Evolutionary conservation across 2,888 invertebrate genomes (phyloP), one percentile per base, ranked within the genome.

Genomic region (Eristalis tenax): DNA sequence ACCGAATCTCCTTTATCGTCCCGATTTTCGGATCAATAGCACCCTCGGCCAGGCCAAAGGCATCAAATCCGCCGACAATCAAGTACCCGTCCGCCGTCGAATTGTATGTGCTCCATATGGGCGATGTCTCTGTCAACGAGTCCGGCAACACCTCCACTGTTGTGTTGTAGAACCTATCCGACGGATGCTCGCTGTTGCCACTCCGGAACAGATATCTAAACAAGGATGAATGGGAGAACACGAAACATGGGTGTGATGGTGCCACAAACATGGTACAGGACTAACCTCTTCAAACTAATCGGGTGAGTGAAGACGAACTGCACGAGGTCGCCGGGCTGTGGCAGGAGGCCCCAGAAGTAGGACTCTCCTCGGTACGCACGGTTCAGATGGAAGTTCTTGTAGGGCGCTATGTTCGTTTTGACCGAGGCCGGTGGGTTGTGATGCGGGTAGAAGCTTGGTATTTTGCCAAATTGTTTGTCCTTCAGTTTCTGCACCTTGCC

Each of bases 401-500:
- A 97, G 15, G 96, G 95, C 89, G 96, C 96, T 81, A 99, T 96
- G 80, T 96, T 95, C 2, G 97, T 96, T 63, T 94, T 94, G 6
- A 97, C 94, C 40, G 91, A 93, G 0, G 96, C 96, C 73, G 96
- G 94, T 0, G 97, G 97, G 93, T 98, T 98, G 38, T 94, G 93
- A 91, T 98, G 97, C 0, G 97, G 96, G 91, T 95, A 96, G 93
- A 95, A 98, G 43, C 96, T 94, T 10, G 96, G 95, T 63, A 97
- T 94, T 91, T 97, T 96, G 23, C 98, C 98, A 93, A 97, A 98
- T 91, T 97, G 97, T 90, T 96, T 96, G 92, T 98, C 98, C 97
- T 98, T 98, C 0, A 99, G 94, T 93, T 98, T 98, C 92, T 99
- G 99, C 74, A 98, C 97, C 94, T 99, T 99, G 79, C 99, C 99